Evolutionary conservation across 37 sponge, comb jelly and placozoan genomes (phyloP), one percentile per base, ranked within the genome.

Genomic region (Crambe crambe): DNA sequence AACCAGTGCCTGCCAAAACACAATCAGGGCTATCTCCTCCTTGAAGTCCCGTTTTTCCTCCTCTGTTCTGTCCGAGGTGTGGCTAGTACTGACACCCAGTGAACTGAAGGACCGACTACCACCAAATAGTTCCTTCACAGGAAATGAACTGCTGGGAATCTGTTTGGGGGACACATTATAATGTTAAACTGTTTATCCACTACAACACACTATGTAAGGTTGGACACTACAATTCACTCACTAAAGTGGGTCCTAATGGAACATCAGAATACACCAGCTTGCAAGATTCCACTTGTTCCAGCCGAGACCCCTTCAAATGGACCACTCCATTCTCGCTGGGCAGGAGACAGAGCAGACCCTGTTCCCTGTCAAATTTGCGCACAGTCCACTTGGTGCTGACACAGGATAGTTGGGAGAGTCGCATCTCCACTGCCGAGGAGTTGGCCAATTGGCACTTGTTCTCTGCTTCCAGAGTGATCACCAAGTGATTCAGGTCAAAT

Each of bases 1-100:
- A 32, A 75, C 67, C 0, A 74, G 36, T n/a, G 81, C 87, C 87
- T 87, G 75, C 87, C 87, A 87, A 41, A 87, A 80, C 0, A 87
- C 63, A 15, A 80, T 51, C 6, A 87, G 70, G 0, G 40, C n/a
- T 2, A 87, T 76, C n/a, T 82, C 71, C 26, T 79, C 63, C 23
- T 66, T 66, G 0, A 30, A 42, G 1, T 31, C 17, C 30, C 2
- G 22, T 5, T 23, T 21, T 38, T 29, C 57, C 22, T 22, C 51
- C 10, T 23, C 32, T 15, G 31, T 1, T 3, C 44, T 41, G 39
- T 25, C 25, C 30, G 44, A 25, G 30, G 27, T 5, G 51, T 17
- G 21, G 8, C 18, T 21, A 20, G 44, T 31, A 65, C 81, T 58
- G 12, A 47, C 12, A 12, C 51, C 51, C 73, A 83, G 75, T 37